Percentiles rank a stretch among this genome's conserved stretches.
These are phyloP conservation scores for Timandra comae DNA, from an alignment of 2,888 invertebrate genomes.

Conservation along the genomic window DNA sequence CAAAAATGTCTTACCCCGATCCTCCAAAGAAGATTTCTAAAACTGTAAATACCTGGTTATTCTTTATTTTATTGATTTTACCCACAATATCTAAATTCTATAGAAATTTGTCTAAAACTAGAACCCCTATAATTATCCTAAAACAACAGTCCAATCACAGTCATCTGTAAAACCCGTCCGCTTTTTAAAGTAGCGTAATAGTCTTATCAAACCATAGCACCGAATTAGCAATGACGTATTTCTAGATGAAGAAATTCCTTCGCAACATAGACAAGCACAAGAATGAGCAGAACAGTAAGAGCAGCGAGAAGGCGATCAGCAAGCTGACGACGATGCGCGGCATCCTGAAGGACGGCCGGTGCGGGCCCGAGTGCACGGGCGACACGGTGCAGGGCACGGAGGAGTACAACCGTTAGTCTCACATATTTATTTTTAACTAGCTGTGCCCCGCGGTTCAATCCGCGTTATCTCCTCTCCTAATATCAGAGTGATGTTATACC, in stretches of 20 bases:
- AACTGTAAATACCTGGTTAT: slow-evolving; percentile 38
- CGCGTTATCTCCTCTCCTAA: no score
- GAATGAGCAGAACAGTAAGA: slow-evolving; percentile 50
- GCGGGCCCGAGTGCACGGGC: slow-evolving; percentile 65
- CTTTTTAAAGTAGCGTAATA: no score
- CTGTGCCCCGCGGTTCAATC: no score
- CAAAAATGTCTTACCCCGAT: slow-evolving; percentile 65
- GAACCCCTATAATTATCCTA: no score
- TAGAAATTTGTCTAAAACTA: no score
- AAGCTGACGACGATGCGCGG: slow-evolving; percentile 63
- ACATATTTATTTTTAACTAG: no score
- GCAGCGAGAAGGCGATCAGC: slow-evolving; percentile 51
- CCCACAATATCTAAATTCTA: no score
- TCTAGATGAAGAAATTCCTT: slow-evolving; percentile 60
- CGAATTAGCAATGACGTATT: slow-evolving; percentile 1
- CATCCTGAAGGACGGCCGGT: slow-evolving; percentile 62
- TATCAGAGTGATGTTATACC: no score
- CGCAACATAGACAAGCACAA: slow-evolving; percentile 70
- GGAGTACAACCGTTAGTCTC: slow-evolving; percentile 38
- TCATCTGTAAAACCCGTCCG: no score
- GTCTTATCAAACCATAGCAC: neutral
- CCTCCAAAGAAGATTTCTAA: slow-evolving; percentile 68
- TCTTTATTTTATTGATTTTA: no score
- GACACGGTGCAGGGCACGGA: slow-evolving; percentile 52
- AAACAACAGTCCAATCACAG: no score